Conservation (phyloP, 2,797 vertebrate genomes). For the Cuculus canorus region DNA sequence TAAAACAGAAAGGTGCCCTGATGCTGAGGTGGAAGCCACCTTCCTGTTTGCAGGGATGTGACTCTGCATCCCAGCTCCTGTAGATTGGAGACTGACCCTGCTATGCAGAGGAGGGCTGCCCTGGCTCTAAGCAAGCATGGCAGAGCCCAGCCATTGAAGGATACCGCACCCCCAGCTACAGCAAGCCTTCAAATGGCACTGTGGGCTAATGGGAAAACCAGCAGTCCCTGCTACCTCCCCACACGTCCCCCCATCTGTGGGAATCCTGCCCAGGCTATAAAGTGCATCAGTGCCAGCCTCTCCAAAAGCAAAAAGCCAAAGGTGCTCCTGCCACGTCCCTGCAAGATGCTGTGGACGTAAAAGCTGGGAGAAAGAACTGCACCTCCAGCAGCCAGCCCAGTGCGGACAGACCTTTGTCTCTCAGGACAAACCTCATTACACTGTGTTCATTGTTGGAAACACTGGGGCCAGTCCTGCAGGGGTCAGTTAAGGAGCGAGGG, state of each 20-base stretch:
- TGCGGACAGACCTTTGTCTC: accelerated
- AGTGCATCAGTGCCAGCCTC: neutral
- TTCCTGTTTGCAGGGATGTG: neutral
- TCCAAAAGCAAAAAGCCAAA: neutral
- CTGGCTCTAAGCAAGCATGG: accelerated
- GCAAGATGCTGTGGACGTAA: accelerated
- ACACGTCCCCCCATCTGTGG: neutral
- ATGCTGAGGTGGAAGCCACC: neutral
- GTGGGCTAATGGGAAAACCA: neutral
- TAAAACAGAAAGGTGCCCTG: neutral
- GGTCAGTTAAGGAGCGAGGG: neutral
- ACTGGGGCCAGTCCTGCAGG: neutral
- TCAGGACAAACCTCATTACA: neutral
- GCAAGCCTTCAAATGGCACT: accelerated
- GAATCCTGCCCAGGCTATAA: neutral
- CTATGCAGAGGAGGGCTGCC: neutral
- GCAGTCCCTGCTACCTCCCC: neutral
- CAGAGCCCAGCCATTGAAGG: neutral
- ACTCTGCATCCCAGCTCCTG: accelerated
- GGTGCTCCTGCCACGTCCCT: neutral
- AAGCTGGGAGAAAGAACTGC: neutral
- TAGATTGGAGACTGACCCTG: accelerated
- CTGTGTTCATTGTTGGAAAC: neutral
- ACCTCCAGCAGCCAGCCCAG: neutral
- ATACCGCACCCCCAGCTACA: accelerated